phyloP scores from a whole-genome alignment of 2,113 vertebrate species.

The Scalopus aquaticus region DNA sequence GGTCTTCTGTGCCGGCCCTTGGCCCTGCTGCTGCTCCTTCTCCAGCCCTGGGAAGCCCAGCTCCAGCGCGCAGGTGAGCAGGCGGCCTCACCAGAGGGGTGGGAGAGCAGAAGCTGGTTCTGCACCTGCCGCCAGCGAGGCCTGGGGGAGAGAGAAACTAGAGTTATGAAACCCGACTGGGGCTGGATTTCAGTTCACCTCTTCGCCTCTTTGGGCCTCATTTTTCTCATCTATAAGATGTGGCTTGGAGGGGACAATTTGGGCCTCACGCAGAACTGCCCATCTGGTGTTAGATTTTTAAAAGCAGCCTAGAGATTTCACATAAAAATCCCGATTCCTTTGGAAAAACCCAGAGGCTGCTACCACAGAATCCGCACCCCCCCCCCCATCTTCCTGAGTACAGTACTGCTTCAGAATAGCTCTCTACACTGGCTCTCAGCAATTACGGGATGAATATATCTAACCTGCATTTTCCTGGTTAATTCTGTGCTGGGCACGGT shows the following conservation, averaged over 20 bases:
- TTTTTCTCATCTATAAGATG: not conserved
- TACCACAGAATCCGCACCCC: not conserved
- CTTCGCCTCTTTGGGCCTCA: not conserved
- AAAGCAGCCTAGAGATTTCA: not conserved
- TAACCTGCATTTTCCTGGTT: not conserved
- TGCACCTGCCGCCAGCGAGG: not conserved
- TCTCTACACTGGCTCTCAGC: not conserved
- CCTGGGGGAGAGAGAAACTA: not conserved
- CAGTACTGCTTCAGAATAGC: not conserved
- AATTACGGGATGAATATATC: not conserved
- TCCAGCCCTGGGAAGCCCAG: slow-evolving; percentile 82
- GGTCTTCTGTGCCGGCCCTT: slow-evolving; percentile 47
- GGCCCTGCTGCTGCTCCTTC: slow-evolving; percentile 71
- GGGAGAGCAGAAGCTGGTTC: not conserved
- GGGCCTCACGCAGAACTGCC: not conserved
- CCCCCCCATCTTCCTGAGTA: no score
- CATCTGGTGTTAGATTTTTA: not conserved
- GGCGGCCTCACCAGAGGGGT: not conserved
- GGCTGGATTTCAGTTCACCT: not conserved
- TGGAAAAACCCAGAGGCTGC: not conserved
- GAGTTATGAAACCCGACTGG: not conserved
- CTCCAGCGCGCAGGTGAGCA: slow-evolving; percentile 83
- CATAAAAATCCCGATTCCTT: not conserved
- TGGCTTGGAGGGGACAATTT: not conserved
- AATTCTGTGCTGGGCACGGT: rapidly evolving